Evolutionary conservation across 2,797 vertebrate species (phyloP).

Genomic region (Xenopus petersii): DNA sequence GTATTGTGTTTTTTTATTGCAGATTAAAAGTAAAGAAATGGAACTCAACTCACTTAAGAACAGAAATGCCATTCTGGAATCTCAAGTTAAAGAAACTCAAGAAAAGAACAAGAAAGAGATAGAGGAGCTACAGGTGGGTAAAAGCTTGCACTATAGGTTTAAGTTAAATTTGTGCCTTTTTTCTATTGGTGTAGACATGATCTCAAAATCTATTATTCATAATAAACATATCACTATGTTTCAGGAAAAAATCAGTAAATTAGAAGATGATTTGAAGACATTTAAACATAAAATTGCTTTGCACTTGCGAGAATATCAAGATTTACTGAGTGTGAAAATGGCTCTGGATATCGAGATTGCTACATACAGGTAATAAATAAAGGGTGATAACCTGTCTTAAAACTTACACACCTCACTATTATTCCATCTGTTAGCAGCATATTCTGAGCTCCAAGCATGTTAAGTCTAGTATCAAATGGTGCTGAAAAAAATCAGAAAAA

Average conservation of each 20-base stretch:
- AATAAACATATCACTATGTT: no score
- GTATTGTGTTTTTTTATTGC: not conserved
- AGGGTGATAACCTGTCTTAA: no score
- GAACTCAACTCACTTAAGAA: conserved; percentile 64
- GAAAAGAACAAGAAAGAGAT: conserved; percentile 61
- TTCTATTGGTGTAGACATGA: no score
- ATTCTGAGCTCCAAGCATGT: no score
- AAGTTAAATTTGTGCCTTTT: no score
- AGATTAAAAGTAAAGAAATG: conserved; percentile 70
- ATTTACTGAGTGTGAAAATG: conserved; percentile 69
- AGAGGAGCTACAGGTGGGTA: conserved; percentile 60
- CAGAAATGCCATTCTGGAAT: conserved; percentile 67
- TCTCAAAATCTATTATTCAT: no score
- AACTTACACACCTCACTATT: no score
- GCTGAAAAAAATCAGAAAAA: no score
- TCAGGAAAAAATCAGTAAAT: conserved; percentile 67
- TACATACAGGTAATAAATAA: conserved; percentile 67
- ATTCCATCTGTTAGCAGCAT: no score
- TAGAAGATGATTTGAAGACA: conserved; percentile 69
- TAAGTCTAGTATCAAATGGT: no score
- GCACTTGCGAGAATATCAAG: conserved; percentile 74
- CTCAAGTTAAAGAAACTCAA: conserved; percentile 63
- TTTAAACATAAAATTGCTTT: conserved; percentile 70
- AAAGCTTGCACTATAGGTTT: no score
- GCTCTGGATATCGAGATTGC: conserved; percentile 75